Percentiles rank a stretch among this genome's conserved stretches.
These are phyloP conservation scores for Leptinotarsa texana DNA, from an alignment of 1,140 invertebrate genomes.

Conservation along the genomic window DNA sequence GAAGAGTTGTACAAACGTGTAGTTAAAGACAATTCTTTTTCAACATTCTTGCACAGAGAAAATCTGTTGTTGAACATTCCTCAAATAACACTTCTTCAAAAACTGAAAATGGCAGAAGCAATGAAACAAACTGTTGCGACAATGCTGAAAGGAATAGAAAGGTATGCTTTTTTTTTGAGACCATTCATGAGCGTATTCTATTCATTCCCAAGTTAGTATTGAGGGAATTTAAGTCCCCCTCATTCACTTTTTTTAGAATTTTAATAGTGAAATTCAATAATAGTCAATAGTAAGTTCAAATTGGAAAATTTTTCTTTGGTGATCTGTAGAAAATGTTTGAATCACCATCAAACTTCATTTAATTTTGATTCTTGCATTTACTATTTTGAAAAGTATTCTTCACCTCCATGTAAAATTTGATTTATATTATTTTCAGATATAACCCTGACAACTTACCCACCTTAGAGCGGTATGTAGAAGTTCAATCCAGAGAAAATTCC, in stretches of 20 bases:
- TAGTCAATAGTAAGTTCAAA: too few species aligned
- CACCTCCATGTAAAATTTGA: constrained; percentile 6
- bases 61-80: too few species aligned
- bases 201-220: too few species aligned
- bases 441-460: constrained; percentile 91
- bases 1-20: too few species aligned
- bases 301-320: not conserved
- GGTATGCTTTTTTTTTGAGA: constrained; percentile 56
- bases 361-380: not conserved
- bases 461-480: constrained; percentile 89
- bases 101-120: constrained; percentile 66
- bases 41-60: too few species aligned
- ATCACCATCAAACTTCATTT: constrained; percentile 18
- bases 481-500: constrained; percentile 89
- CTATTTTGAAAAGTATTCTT: not conserved
- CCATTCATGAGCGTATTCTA: too few species aligned
- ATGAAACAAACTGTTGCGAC: constrained; percentile 75
- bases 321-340: constrained; percentile 7
- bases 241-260: too few species aligned
- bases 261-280: too few species aligned
- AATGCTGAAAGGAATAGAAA: constrained; percentile 80
- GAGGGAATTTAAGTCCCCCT: too few species aligned
- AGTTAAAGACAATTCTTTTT: too few species aligned
- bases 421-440: constrained; percentile 67
- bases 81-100: too few species aligned